phyloP scores from a whole-genome alignment of 2,888 invertebrate genomes.

The Euzetes globulus region DNA sequence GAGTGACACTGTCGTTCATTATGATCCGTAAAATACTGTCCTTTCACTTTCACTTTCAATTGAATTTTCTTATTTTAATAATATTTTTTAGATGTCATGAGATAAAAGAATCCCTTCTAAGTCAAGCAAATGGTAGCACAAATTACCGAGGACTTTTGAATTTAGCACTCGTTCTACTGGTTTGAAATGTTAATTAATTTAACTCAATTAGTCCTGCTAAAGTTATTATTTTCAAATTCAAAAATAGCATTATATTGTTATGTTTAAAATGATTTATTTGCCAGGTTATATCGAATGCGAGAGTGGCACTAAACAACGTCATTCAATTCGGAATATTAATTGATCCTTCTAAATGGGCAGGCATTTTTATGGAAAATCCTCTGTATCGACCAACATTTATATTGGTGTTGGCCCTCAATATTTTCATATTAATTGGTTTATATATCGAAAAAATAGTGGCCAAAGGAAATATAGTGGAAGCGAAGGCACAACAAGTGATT shows the following conservation, averaged over 20 bases:
- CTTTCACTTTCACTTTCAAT: background rate
- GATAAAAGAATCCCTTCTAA: conserved; percentile 86
- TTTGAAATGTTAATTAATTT: conserved; percentile 42
- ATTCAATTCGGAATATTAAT: conserved; percentile 96
- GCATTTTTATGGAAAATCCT: conserved; percentile 63
- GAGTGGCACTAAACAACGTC: conserved; percentile 75
- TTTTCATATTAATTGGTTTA: conserved; percentile 68
- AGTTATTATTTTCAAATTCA: no score
- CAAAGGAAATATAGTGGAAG: conserved; percentile 1
- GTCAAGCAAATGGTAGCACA: conserved; percentile 65
- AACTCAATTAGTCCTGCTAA: no score
- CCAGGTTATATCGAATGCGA: conserved; percentile 76
- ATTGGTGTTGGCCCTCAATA: conserved; percentile 57
- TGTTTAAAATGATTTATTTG: no score
- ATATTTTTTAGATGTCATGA: conserved; percentile 37
- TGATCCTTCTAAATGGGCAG: conserved; percentile 80
- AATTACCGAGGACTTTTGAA: conserved; percentile 54
- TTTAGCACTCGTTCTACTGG: conserved; percentile 52
- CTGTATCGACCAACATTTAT: conserved; percentile 51
- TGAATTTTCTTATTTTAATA: background rate
- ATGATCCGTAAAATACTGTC: background rate
- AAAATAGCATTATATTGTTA: no score
- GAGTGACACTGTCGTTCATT: no score
- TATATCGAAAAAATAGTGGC: conserved; percentile 66
- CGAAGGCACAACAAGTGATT: conserved; percentile 21